A percentile compares a stretch with the other conserved stretches of the same genome.
phyloP scores from a whole-genome alignment of 2,113 vertebrate genomes.

The Corapipo altera region DNA sequence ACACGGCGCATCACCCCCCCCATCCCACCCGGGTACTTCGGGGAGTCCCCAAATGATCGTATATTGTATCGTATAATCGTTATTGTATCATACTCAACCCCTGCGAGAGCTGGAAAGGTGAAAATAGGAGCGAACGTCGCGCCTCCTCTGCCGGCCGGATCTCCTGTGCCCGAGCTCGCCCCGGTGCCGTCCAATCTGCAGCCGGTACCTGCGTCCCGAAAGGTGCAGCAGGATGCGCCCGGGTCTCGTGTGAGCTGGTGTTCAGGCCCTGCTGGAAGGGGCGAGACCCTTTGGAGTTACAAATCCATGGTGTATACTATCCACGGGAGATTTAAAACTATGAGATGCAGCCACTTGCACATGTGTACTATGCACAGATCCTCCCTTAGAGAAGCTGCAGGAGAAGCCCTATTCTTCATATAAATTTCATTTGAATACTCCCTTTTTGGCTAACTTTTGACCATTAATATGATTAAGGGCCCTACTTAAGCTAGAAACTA shows the following conservation, averaged over 20 bases:
- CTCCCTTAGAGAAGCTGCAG: neutral
- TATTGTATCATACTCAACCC: rapidly evolving
- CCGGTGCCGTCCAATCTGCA: rapidly evolving
- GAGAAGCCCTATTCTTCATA: neutral
- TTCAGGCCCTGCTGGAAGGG: neutral
- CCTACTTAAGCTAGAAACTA: neutral
- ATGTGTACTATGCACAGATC: rapidly evolving
- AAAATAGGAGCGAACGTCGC: too few species aligned
- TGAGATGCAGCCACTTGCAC: neutral
- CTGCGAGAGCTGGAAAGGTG: too few species aligned
- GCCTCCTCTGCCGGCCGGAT: neutral
- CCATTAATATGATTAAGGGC: neutral
- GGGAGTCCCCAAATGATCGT: rapidly evolving
- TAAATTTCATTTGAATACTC: neutral
- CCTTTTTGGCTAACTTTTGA: neutral
- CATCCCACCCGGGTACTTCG: neutral
- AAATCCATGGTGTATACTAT: too few species aligned
- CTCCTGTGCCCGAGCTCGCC: neutral
- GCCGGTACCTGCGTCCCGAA: neutral
- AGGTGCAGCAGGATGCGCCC: neutral
- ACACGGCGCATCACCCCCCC: too few species aligned
- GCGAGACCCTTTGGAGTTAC: neutral
- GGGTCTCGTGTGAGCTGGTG: rapidly evolving
- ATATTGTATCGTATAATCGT: rapidly evolving
- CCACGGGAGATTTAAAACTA: neutral